These are phyloP conservation scores for Pristionchus pacificus DNA, from an alignment of 1,140 invertebrate species.

Conservation along the genomic window DNA sequence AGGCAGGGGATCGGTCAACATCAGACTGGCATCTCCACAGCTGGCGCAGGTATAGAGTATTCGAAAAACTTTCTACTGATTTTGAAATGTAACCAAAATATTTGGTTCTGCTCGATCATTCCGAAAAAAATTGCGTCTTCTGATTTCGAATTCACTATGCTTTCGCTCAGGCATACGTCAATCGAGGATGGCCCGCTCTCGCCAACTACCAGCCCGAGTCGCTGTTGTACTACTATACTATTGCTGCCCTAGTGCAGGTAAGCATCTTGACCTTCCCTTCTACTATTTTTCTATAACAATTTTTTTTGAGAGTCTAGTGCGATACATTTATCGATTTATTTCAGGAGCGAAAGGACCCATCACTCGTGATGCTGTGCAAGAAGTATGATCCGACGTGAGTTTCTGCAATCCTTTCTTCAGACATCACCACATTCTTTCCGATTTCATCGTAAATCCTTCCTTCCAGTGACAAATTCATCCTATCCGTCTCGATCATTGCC, in stretches of 20 bases:
- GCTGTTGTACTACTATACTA: slow-evolving; percentile 54
- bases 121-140: slow-evolving; percentile 10
- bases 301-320: neutral
- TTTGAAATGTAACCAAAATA: slow-evolving; percentile 72
- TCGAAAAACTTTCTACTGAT: slow-evolving; percentile 75
- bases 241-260: slow-evolving; percentile 40
- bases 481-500: slow-evolving; percentile 53
- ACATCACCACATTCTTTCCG: too few relatives aligned
- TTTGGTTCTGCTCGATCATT: neutral
- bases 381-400: slow-evolving; percentile 76
- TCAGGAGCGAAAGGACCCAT: slow-evolving; percentile 65
- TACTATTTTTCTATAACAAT: neutral
- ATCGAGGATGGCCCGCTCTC: slow-evolving; percentile 46
- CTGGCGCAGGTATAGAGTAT: slow-evolving; percentile 63
- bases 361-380: slow-evolving; percentile 78
- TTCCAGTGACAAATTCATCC: slow-evolving; percentile 56
- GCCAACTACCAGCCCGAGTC: slow-evolving; percentile 36
- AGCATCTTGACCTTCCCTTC: neutral
- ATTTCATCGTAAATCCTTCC: too few relatives aligned
- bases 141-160: too few relatives aligned
- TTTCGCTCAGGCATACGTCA: slow-evolving; percentile 48
- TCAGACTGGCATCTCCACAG: slow-evolving; percentile 61
- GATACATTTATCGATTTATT: neutral
- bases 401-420: too few relatives aligned
- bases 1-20: slow-evolving; percentile 83